phyloP scores from a whole-genome alignment of 2,888 invertebrate genomes.

The Morpho achilles region DNA sequence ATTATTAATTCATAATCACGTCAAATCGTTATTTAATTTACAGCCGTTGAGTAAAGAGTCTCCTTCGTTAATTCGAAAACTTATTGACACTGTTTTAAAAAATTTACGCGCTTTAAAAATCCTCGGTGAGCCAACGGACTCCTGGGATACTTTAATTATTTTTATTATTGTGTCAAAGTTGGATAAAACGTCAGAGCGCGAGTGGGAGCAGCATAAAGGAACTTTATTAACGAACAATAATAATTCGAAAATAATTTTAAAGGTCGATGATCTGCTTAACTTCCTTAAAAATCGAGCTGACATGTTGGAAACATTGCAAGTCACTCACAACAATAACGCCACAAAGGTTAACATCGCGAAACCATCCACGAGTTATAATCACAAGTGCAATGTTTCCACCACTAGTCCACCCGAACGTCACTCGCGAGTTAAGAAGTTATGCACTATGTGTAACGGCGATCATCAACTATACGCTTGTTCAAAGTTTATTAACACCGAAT shows the following conservation, averaged over 20 bases:
- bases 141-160: too few relatives aligned
- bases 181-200: too few relatives aligned
- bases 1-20: conserved; percentile 15
- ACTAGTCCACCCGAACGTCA: background rate
- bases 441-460: background rate
- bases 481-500: background rate
- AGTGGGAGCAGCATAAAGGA: too few relatives aligned
- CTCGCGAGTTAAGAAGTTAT: background rate
- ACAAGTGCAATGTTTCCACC: background rate
- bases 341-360: too few relatives aligned
- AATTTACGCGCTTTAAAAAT: conserved; percentile 20
- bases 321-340: too few relatives aligned
- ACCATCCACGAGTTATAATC: too few relatives aligned
- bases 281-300: background rate
- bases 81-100: conserved; percentile 22
- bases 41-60: conserved; percentile 19
- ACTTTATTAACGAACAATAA: too few relatives aligned
- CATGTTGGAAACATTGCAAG: background rate
- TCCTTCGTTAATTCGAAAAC: conserved; percentile 18
- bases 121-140: background rate
- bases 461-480: background rate
- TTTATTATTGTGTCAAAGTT: too few relatives aligned
- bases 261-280: background rate
- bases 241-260: too few relatives aligned
- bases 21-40: conserved; percentile 23